Conservation (phyloP, 2,113 vertebrate genomes). For the Paracyprichromis sp. region DNA sequence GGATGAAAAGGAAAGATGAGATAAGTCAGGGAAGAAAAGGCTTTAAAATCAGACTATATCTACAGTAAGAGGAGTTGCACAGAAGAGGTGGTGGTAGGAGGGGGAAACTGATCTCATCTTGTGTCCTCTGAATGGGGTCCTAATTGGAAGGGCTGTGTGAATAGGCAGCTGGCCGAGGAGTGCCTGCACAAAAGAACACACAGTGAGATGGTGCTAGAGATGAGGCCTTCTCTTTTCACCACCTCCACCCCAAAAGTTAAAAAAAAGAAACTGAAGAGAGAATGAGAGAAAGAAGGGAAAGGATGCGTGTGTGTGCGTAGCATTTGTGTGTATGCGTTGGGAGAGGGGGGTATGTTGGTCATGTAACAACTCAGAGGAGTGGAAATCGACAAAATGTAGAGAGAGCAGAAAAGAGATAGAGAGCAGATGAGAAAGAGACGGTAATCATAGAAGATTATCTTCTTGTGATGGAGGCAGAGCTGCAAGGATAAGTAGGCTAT, state of each 20-base stretch:
- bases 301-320: neutral
- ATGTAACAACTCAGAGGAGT: slow-evolving; percentile 50
- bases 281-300: slow-evolving; percentile 17
- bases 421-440: slow-evolving; percentile 63
- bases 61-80: neutral
- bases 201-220: slow-evolving; percentile 45
- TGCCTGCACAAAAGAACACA: slow-evolving; percentile 60
- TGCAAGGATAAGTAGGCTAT: slow-evolving; percentile 54
- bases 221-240: slow-evolving; percentile 48
- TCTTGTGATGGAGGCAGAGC: slow-evolving; percentile 55
- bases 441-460: slow-evolving; percentile 67
- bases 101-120: slow-evolving; percentile 46
- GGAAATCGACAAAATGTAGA: slow-evolving; percentile 52
- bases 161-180: slow-evolving; percentile 86
- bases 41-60: neutral
- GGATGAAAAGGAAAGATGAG: neutral
- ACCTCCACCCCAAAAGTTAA: neutral
- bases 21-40: neutral
- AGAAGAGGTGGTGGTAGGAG: neutral
- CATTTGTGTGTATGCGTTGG: neutral
- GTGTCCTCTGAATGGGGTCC: slow-evolving; percentile 79
- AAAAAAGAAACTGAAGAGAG: slow-evolving; percentile 3
- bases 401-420: slow-evolving; percentile 16
- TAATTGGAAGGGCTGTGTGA: slow-evolving; percentile 82
- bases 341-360: neutral